Base-by-base conservation (phyloP, 2,888 invertebrate species). In the Itoplectis maculator region DNA sequence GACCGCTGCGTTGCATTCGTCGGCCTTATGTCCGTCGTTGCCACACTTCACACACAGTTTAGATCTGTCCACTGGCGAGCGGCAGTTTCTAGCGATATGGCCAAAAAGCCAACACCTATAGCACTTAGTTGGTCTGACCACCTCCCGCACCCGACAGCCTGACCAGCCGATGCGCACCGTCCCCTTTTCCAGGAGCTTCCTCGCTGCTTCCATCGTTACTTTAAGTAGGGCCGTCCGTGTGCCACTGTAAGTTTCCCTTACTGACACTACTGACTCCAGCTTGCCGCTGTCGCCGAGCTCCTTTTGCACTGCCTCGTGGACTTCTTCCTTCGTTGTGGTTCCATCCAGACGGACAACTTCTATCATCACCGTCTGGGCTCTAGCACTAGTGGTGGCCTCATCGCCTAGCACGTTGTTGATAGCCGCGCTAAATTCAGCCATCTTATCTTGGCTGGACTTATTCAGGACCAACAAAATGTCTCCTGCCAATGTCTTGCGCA, bases 21-120 rank as follows among this genome's bases (percentile, higher is more conserved):
- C 66, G 1, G 49, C 61, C 40, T 78, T 65, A 69, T 83, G 83
- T 0, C 74, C 83, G n/a, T 59, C 66, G 42, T 54, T 20, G 11
- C 84, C 82, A n/a, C 82, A 84, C 15, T 63, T 79, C n/a, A 76
- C 23, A 54, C 77, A 80, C 6, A 15, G n/a, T 4, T 59, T 42
- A 0, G 69, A 20, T 13, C 68, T 56, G 35, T 76, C 49, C 0
- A 54, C 56, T 54, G 7, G 54, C 56, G 18, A n/a, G n/a, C n/a
- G n/a, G n/a, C 77, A 84, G n/a, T 20, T 66, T 6, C 18, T 35
- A 6, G 56, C 59, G 11, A 72, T 20, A 42, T 84, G 82, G 0
- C 74, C 63, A 11, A 61, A 82, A 18, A 54, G 9, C 76, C 59
- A 76, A 65, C 79, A 84, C 54, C 73, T 75, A 45, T 35, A 84